These are phyloP conservation scores for Catharus fuscescens DNA, from an alignment of 2,113 vertebrate species.

Conservation along the genomic window DNA sequence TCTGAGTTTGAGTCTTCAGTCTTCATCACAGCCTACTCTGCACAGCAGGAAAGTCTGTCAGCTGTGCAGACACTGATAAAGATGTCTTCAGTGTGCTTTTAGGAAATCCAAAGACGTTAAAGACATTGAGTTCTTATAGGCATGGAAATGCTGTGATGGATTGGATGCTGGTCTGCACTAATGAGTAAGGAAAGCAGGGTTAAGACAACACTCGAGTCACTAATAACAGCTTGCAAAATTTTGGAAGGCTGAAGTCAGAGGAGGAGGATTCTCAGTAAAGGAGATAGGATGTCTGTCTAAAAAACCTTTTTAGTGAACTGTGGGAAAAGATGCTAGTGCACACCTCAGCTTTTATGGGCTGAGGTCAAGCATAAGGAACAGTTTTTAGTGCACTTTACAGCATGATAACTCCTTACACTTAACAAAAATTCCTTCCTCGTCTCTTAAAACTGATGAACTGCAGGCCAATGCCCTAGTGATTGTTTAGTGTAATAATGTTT, in stretches of 20 bases:
- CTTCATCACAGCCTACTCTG: background rate
- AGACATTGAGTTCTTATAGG: background rate
- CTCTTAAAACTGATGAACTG: background rate
- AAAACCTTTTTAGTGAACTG: background rate
- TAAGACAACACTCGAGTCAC: background rate
- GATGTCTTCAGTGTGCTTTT: background rate
- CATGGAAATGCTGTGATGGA: background rate
- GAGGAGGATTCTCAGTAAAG: background rate
- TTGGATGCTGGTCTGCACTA: background rate
- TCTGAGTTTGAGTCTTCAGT: background rate
- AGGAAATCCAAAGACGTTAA: background rate
- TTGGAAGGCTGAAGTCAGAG: background rate
- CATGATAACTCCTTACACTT: background rate
- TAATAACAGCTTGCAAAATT: background rate
- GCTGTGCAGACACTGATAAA: background rate
- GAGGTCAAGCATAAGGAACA: background rate
- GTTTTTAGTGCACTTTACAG: background rate
- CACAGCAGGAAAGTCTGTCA: background rate
- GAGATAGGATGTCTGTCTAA: background rate
- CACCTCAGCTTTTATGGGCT: background rate
- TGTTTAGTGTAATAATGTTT: background rate
- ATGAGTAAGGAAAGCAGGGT: background rate
- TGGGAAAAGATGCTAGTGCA: background rate
- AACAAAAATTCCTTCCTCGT: background rate
- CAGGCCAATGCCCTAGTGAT: background rate